Percentiles rank a stretch among this genome's conserved stretches.
Conservation (phyloP, 1,140 invertebrate species). For the Drusus annulatus region DNA sequence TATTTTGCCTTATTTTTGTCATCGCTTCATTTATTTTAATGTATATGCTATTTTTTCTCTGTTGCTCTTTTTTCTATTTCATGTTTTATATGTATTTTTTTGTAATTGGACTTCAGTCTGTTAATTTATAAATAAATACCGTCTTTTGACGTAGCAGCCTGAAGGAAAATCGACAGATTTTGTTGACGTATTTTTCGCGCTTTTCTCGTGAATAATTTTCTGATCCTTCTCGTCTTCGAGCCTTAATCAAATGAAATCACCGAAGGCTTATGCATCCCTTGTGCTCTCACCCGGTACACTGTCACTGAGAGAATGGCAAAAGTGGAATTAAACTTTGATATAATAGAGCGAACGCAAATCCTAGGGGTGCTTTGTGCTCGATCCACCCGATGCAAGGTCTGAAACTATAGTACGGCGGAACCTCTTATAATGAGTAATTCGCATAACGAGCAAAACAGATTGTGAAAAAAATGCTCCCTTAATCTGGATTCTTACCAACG, state of each 20-base stretch:
- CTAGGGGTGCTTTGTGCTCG: background rate
- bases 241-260: conserved; percentile 55
- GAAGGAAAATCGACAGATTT: conserved; percentile 5
- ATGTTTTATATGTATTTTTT: too few species aligned
- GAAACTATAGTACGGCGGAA: too few species aligned
- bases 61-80: too few species aligned
- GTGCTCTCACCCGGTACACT: conserved; percentile 23
- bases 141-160: conserved; percentile 5
- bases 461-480: too few species aligned
- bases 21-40: too few species aligned
- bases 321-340: conserved; percentile 31
- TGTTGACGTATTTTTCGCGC: background rate
- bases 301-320: conserved; percentile 48
- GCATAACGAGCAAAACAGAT: too few species aligned
- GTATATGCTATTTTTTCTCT: too few species aligned
- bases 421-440: too few species aligned
- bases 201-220: conserved; percentile 48
- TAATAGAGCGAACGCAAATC: conserved; percentile 22
- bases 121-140: too few species aligned
- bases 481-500: too few species aligned
- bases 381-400: background rate
- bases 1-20: too few species aligned
- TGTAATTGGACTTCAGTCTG: too few species aligned
- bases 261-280: conserved; percentile 40
- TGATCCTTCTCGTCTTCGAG: conserved; percentile 5